phyloP scores from a whole-genome alignment of 2,888 invertebrate species.

The Physocephala rufipes region DNA sequence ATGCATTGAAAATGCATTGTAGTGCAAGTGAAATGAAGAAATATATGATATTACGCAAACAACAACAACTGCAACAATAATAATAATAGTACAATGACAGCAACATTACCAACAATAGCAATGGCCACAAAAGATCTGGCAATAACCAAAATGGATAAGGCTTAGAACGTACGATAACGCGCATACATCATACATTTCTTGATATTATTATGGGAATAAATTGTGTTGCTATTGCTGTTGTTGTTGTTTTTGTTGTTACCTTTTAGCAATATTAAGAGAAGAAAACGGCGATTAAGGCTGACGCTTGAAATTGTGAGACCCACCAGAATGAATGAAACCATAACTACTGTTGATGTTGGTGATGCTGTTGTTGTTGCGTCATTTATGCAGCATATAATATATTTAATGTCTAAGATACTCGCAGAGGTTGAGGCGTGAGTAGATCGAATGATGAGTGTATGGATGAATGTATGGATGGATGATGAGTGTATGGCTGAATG shows the following conservation, averaged over 20 bases:
- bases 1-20: not conserved
- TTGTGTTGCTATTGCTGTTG: slow-evolving; percentile 14
- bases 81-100: slow-evolving; percentile 24
- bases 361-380: no score
- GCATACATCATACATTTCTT: slow-evolving; percentile 26
- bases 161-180: no score
- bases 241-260: slow-evolving; percentile 22
- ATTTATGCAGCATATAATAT: no score
- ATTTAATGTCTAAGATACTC: no score
- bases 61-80: slow-evolving; percentile 13
- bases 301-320: slow-evolving; percentile 34
- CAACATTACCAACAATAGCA: slow-evolving; percentile 44
- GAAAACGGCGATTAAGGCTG: slow-evolving; percentile 27
- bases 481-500: no score
- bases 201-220: no score
- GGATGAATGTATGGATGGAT: no score
- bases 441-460: not conserved
- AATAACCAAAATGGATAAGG: not conserved
- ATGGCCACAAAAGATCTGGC: not conserved
- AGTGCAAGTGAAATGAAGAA: not conserved
- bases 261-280: slow-evolving; percentile 16
- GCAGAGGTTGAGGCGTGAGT: no score
- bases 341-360: no score
- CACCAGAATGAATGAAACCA: slow-evolving; percentile 32
- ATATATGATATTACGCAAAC: slow-evolving; percentile 13